phyloP scores from a whole-genome alignment of 2,888 invertebrate genomes.

The Dexiosoma caninum region DNA sequence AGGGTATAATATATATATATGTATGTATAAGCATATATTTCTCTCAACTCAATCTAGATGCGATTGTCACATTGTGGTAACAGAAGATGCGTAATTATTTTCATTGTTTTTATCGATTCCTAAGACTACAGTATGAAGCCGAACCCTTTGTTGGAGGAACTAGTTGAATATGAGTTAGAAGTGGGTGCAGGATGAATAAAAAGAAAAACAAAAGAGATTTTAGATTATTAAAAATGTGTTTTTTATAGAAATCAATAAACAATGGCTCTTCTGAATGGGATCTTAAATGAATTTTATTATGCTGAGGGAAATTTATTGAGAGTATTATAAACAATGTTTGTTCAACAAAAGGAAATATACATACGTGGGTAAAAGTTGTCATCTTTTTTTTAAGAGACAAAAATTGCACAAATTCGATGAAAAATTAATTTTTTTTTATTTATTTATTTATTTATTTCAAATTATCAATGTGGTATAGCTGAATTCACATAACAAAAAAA shows the following conservation, averaged over 20 bases:
- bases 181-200: not conserved
- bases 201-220: slow-evolving; percentile 2
- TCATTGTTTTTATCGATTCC: slow-evolving; percentile 45
- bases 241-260: not conserved
- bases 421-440: too few relatives aligned
- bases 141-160: not conserved
- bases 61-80: slow-evolving; percentile 29
- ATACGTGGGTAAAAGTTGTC: too few relatives aligned
- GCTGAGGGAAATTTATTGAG: not conserved
- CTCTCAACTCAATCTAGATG: slow-evolving; percentile 16
- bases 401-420: too few relatives aligned
- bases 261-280: not conserved
- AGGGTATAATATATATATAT: too few relatives aligned
- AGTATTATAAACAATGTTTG: not conserved
- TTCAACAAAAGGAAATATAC: too few relatives aligned
- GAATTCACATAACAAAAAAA: too few relatives aligned
- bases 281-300: not conserved
- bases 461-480: too few relatives aligned
- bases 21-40: not conserved
- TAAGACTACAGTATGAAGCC: not conserved
- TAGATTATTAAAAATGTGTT: not conserved
- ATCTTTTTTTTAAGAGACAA: too few relatives aligned
- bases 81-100: slow-evolving; percentile 53
- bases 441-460: too few relatives aligned
- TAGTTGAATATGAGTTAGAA: slow-evolving; percentile 1